Evolutionary conservation across 2,888 invertebrate genomes (phyloP).

Genomic region (Galerucella pusilla): DNA sequence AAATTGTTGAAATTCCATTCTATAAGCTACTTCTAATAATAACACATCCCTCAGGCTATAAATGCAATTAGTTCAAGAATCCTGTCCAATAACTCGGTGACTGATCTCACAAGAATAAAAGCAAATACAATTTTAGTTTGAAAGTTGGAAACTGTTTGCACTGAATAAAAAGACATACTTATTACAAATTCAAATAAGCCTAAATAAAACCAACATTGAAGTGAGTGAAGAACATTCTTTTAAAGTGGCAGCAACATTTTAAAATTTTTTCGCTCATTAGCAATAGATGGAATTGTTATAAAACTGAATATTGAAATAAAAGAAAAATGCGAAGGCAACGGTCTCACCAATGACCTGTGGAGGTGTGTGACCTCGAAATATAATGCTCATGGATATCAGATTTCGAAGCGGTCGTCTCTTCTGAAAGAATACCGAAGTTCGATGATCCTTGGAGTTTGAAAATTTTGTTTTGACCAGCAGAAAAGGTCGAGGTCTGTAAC

Average conservation of each 20-base stretch:
- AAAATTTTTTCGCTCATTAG: too few species aligned
- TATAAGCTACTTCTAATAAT: slow-evolving; percentile 9
- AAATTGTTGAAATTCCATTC: slow-evolving; percentile 17
- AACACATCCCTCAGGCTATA: slow-evolving; percentile 5
- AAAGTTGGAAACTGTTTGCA: neutral
- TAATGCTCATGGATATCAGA: slow-evolving; percentile 36
- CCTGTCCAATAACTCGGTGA: slow-evolving; percentile 11
- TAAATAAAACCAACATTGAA: too few species aligned
- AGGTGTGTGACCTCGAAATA: slow-evolving; percentile 43
- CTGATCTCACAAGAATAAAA: neutral
- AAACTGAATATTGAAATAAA: neutral
- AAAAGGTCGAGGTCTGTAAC: slow-evolving; percentile 10
- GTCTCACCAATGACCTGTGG: slow-evolving; percentile 20
- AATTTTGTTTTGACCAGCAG: slow-evolving; percentile 14
- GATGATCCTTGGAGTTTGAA: slow-evolving; percentile 24
- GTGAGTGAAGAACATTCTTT: too few species aligned
- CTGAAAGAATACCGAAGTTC: slow-evolving; percentile 27
- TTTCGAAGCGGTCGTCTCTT: slow-evolving; percentile 38
- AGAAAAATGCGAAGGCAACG: slow-evolving; percentile 10
- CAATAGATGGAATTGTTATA: neutral
- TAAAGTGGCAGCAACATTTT: too few species aligned
- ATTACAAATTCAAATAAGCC: neutral
- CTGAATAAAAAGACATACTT: neutral
- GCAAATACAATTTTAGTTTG: neutral
- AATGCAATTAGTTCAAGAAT: slow-evolving; percentile 16